Evolutionary conservation across 2,113 vertebrate genomes (phyloP), one percentile per base, ranked within the genome.

Genomic region (Periophthalmus modestus): DNA sequence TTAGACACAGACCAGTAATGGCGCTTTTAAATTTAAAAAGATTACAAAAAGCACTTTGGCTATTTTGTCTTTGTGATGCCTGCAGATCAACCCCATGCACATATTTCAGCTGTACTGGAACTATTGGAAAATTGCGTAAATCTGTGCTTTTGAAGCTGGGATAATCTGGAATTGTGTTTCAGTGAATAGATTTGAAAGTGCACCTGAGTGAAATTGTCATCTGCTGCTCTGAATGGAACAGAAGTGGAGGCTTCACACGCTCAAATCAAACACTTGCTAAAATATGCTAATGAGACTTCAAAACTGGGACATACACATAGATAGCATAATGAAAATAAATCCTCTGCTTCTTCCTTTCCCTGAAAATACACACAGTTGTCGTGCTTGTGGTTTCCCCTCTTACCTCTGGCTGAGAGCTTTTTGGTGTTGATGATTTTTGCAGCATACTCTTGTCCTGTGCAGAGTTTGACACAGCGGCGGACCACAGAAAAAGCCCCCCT

Each of bases 381-480:
- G 7, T 14, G 1, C 7, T 13, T n/a, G 39, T 13, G 5, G 11
- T 36, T 57, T 28, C 46, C 21, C 46, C 34, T 63, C 94, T 92
- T 93, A 98, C 96, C 97, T 96, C 97, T 94, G 85, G 97, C 97
- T 0, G 97, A 97, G 54, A 98, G 95, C 90, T 98, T 98, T 93
- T 98, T 98, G 90, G 97, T 98, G 93, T 98, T 98, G 93, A 98
- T 98, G 89, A 98, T 98, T 93, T 98, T 98, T 84, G 97, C 96
- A 7, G 97, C 97, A 0, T 96, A 95, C 79, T 98, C 97, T 74
- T 98, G 96, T 86, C 96, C 97, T 0, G 96, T 95, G 90, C 95
- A 96, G 78, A 97, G 95, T 90, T 98, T 98, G 92, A 97, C 95
- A 58, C 97, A 98, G 85, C 96, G 95, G 66, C 96, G 95, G 82